Conservation (phyloP, 92 coral and sea anemone species). For the Heteractis magnifica region DNA sequence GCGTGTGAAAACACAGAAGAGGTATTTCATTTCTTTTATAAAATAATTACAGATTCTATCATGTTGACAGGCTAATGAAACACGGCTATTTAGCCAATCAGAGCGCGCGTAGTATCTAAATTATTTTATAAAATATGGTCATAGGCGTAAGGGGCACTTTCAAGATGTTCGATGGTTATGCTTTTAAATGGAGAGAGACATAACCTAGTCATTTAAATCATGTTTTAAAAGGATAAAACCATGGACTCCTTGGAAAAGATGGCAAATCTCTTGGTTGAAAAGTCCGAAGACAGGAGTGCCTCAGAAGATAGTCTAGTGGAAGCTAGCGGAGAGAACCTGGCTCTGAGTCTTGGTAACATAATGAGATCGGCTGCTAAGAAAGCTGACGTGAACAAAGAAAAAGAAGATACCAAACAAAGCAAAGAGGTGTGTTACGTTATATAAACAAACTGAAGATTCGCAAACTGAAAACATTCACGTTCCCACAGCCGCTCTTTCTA, state of each 20-base stretch:
- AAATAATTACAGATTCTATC: too few relatives aligned
- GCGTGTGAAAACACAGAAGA: too few relatives aligned
- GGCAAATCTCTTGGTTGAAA: constrained; percentile 55
- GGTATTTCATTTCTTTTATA: too few relatives aligned
- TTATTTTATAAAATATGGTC: background rate
- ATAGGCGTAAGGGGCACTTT: background rate
- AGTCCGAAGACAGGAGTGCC: constrained; percentile 53
- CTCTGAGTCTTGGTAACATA: constrained; percentile 71
- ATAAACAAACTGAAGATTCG: background rate
- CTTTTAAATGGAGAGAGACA: too few relatives aligned
- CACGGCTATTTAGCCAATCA: too few relatives aligned
- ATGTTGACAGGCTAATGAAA: too few relatives aligned
- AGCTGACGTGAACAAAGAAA: constrained; percentile 31
- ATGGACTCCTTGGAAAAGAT: constrained; percentile 48
- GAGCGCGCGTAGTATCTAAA: too few relatives aligned
- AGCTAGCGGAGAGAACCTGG: constrained; percentile 76
- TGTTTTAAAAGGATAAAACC: constrained; percentile 46
- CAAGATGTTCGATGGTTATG: too few relatives aligned
- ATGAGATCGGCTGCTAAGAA: constrained; percentile 60
- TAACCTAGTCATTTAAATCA: background rate
- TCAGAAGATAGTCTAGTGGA: constrained; percentile 60
- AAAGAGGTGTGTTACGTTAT: constrained; percentile 10
- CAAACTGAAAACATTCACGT: background rate
- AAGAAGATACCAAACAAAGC: background rate
- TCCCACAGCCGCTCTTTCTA: background rate